phyloP scores from a whole-genome alignment of 2,113 vertebrate genomes.

The Irena cyanogastra region DNA sequence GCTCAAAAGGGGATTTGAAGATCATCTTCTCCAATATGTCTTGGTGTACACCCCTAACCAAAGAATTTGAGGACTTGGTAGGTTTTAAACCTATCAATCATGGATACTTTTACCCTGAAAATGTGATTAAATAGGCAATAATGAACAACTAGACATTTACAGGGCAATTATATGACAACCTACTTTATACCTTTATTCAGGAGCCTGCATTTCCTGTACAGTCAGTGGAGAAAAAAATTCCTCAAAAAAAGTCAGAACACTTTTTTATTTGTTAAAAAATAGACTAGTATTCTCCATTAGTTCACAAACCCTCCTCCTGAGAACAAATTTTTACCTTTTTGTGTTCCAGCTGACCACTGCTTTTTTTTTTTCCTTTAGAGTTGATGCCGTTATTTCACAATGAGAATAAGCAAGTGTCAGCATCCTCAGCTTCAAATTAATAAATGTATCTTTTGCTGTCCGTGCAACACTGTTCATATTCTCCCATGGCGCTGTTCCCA shows the following conservation, averaged over 20 bases:
- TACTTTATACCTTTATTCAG: background rate
- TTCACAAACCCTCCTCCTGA: background rate
- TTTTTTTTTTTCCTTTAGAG: background rate
- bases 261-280: background rate
- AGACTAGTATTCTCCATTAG: background rate
- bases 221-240: background rate
- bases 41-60: background rate
- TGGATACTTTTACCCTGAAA: background rate
- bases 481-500: fast-evolving
- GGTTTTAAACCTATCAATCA: background rate
- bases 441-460: background rate
- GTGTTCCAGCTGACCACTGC: background rate
- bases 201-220: background rate
- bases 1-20: background rate
- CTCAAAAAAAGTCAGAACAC: background rate
- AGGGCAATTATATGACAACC: background rate
- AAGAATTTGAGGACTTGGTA: background rate
- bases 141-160: background rate
- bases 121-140: background rate
- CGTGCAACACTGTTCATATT: background rate
- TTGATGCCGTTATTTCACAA: background rate
- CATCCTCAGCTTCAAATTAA: background rate
- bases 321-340: background rate
- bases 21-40: background rate
- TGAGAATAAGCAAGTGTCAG: background rate